Base-by-base conservation (phyloP, 2,888 invertebrate species). In the Dynastes maya region DNA sequence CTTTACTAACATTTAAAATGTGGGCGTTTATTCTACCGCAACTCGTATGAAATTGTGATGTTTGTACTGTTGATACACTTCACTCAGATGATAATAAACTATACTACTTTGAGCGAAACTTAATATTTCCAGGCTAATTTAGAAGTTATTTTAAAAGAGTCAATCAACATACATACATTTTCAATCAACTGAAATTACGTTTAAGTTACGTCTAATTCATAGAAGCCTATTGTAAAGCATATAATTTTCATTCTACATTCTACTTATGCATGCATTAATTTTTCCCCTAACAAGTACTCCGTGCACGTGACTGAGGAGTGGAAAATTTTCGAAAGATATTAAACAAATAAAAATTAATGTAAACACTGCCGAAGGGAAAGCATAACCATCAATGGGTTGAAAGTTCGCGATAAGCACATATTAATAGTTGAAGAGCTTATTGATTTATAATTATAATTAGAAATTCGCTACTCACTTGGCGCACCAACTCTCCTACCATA, bases 401-500 rank as follows among this genome's bases (percentile, higher is more conserved):
- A 37, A 79, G 77, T 76, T 76, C 75, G 49, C 40, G 67, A 78
- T 68, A 76, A 80, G 80, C 79, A 75, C 78, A 81, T 81, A 80
- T 80, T 81, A 80, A 80, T 81, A 80, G 68, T 75, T 67, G 77
- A 80, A 80, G 81, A 77, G 70, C 76, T 67, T 84, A 85, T 85
- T 80, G 84, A 85, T 84, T 85, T 82, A 80, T 82, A 81, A 83
- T 82, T 83, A 80, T 82, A 83, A 83, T 82, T 83, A 83, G 79
- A 82, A 80, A 40, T 40, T 72, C 37, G 51, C 72, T 72, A 88
- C 92, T 91, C 90, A 97, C 97, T 92, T 95, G 94, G 88, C 96
- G 92, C 68, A 96, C 92, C 80, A 97, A 91, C 88, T 97, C 97
- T 11, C 96, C 96, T 58, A 97, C 94, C 91, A 96, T 94, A 71